These are phyloP conservation scores for Chirona hameri DNA, from an alignment of 2,888 invertebrate species.

Conservation along the genomic window DNA sequence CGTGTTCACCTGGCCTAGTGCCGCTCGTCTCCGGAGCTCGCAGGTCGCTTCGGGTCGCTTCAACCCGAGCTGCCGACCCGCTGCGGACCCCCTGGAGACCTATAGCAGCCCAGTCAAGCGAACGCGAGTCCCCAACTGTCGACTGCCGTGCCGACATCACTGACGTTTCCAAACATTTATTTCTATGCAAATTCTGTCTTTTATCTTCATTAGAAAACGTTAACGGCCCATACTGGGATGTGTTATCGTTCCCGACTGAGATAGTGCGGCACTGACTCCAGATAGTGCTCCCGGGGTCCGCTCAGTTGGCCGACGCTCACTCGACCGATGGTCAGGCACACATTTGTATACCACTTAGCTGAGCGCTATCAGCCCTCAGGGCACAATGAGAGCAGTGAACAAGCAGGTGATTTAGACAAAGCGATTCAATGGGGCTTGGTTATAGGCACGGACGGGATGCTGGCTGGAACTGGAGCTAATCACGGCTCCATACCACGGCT, in stretches of 20 bases:
- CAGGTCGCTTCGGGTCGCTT: not conserved
- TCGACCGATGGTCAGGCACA: not conserved
- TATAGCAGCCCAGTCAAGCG: not conserved
- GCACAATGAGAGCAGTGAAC: too few relatives aligned
- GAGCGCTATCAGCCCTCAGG: not conserved
- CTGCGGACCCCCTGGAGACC: not conserved
- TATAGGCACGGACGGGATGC: too few relatives aligned
- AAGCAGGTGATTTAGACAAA: too few relatives aligned
- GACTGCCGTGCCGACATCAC: not conserved
- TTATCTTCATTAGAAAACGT: slow-evolving; percentile 22
- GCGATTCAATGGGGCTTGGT: too few relatives aligned
- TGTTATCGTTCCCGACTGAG: slow-evolving; percentile 12
- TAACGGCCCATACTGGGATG: slow-evolving; percentile 5
- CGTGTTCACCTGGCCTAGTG: too few relatives aligned
- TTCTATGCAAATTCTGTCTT: slow-evolving; percentile 1
- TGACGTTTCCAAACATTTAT: not conserved
- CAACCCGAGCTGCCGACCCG: not conserved
- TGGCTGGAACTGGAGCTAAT: too few relatives aligned
- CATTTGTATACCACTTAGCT: not conserved
- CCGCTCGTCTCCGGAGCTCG: not conserved
- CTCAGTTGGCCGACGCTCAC: not conserved
- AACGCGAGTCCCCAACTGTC: not conserved
- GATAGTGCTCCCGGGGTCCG: not conserved
- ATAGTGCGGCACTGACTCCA: not conserved
- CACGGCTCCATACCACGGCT: too few relatives aligned